These are phyloP conservation scores for Drosophila peninsularis DNA, from an alignment of 2,888 invertebrate species.

Conservation along the genomic window DNA sequence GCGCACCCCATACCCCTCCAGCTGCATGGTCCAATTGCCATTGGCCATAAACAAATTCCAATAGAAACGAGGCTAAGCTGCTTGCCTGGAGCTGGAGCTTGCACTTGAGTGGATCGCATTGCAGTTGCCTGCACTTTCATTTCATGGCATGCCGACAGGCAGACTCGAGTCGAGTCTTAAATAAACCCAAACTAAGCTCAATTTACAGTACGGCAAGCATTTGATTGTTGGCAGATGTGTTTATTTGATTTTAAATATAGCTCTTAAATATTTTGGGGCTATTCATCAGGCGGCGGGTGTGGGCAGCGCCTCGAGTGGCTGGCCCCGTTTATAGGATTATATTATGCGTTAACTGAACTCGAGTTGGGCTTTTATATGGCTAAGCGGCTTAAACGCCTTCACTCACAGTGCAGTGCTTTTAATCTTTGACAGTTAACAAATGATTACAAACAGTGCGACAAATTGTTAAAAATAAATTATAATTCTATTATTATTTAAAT, in stretches of 20 bases:
- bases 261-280: slow-evolving; percentile 78
- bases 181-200: slow-evolving; percentile 76
- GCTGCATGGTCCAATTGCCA: slow-evolving; percentile 41
- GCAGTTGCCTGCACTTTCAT: slow-evolving; percentile 60
- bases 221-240: slow-evolving; percentile 77
- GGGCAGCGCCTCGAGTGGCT: slow-evolving; percentile 53
- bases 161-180: slow-evolving; percentile 50
- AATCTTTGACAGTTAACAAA: slow-evolving; percentile 75
- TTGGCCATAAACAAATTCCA: slow-evolving; percentile 78
- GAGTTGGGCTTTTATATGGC: slow-evolving; percentile 16
- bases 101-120: slow-evolving; percentile 63
- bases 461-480: slow-evolving; percentile 79
- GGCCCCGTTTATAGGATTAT: slow-evolving; percentile 23
- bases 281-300: slow-evolving; percentile 59
- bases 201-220: slow-evolving; percentile 78
- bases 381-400: slow-evolving; percentile 79
- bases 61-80: slow-evolving; percentile 66
- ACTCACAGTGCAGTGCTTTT: slow-evolving; percentile 33
- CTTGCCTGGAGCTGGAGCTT: slow-evolving; percentile 60
- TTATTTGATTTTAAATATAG: slow-evolving; percentile 79
- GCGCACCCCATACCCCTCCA: neutral
- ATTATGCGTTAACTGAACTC: slow-evolving; percentile 46
- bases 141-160: slow-evolving; percentile 26
- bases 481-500: slow-evolving; percentile 79
- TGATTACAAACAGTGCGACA: slow-evolving; percentile 81